Conservation (phyloP, 1,140 invertebrate genomes). For the Cherax quadricarinatus region DNA sequence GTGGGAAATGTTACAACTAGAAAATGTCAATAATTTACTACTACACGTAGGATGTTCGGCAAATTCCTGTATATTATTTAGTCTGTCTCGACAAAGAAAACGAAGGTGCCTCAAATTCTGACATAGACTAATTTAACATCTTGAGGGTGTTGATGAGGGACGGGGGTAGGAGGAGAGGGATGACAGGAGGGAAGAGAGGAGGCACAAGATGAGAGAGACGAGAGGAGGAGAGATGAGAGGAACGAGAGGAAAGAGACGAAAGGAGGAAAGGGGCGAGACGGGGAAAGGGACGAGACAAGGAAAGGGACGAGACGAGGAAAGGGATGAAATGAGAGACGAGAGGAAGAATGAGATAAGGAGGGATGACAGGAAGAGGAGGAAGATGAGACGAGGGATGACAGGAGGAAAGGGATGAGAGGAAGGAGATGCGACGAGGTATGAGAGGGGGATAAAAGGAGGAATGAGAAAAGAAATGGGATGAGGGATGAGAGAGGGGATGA, state of each 20-base stretch:
- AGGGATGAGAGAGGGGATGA: too few species aligned
- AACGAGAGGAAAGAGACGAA: too few species aligned
- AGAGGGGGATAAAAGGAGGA: background rate
- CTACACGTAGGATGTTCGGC: too few species aligned
- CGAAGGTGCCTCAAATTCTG: too few species aligned
- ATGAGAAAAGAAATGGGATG: too few species aligned
- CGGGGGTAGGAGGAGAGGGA: too few species aligned
- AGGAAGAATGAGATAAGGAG: background rate
- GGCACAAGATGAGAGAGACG: background rate
- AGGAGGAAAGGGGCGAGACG: background rate
- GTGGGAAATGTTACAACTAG: too few species aligned
- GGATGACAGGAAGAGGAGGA: background rate
- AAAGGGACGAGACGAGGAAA: background rate
- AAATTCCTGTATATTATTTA: too few species aligned
- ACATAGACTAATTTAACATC: too few species aligned
- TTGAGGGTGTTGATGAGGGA: too few species aligned
- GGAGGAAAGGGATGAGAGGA: background rate
- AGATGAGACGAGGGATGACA: background rate
- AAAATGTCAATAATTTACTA: too few species aligned
- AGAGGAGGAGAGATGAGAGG: background rate
- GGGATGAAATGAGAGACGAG: background rate
- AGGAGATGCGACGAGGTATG: background rate
- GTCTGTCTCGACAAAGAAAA: too few species aligned
- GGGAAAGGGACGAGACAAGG: background rate
- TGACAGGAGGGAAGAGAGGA: background rate